Base-by-base conservation (phyloP, 92 coral and sea anemone species). In the Plumapathes pennacea region DNA sequence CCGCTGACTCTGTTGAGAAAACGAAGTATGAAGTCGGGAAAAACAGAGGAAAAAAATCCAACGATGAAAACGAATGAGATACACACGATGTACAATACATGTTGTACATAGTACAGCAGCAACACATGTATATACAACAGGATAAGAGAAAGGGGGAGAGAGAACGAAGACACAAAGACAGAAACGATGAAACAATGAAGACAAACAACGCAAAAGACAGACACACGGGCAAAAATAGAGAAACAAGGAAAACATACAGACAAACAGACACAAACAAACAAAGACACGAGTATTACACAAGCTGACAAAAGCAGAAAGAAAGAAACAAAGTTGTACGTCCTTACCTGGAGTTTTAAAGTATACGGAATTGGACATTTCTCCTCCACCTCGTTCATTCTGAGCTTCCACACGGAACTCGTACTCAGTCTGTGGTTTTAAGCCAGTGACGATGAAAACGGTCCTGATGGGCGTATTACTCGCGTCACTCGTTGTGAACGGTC, bases 401-500 rank as follows among this genome's bases (percentile, higher is more conserved):
- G 95, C 63, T 14, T 46, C 56, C 34, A 86, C 77, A 29, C 13
- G 33, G 57, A 91, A 91, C 15, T 77, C 75, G 42, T 91, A 87
- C 3, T 33, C 64, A 0, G 90, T 91, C 13, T 60, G 40, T 0
- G 96, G 96, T 22, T 76, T 53, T n/a, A 91, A 54, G 30, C 76
- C 72, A 20, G 67, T 64, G 26, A 91, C 36, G 0, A 46, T 68
- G 49, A 54, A 54, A 18, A 60, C 44, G 31, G 69, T 33, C 12
- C 57, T 70, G 4, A 51, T 42, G 30, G 72, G 38, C 27, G 17
- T 31, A 0, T 83, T 80, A 12, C 64, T 52, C 37, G 47, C 53
- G 7, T 46, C 64, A 12, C 36, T 59, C 4, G 49, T 47, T 25
- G 71, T 76, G 3, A 47, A 69, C 5, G 49, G 32, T 19, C 26